Conservation (phyloP, 1,140 invertebrate genomes). For the Hyposmocoma kahamanoa region DNA sequence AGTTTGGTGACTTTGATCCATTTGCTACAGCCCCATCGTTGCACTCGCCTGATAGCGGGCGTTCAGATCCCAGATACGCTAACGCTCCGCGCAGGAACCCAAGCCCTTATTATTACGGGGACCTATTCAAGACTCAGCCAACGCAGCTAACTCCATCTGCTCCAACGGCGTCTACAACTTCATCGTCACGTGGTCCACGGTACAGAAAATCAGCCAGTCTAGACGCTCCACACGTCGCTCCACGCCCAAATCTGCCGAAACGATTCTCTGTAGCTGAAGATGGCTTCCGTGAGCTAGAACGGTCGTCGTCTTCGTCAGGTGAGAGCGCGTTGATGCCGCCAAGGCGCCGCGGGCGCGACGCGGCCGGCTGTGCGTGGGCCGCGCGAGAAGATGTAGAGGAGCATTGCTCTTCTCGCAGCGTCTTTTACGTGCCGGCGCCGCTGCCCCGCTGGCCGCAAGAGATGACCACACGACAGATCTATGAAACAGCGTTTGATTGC, state of each 20-base stretch:
- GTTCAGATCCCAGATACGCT: conserved; percentile 70
- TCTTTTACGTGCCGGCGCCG: conserved; percentile 77
- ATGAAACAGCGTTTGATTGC: conserved; percentile 92
- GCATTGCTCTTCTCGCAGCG: conserved; percentile 75
- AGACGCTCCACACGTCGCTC: conserved; percentile 77
- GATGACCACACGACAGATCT: conserved; percentile 80
- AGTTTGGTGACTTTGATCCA: conserved; percentile 65
- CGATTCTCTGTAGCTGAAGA: conserved; percentile 80
- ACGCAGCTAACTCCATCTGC: conserved; percentile 40
- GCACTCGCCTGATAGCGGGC: conserved; percentile 63
- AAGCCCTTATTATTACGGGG: conserved; percentile 86
- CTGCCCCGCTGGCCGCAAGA: conserved; percentile 79
- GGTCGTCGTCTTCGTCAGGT: conserved; percentile 67
- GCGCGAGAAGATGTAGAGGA: conserved; percentile 78
- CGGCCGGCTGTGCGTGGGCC: conserved; percentile 79
- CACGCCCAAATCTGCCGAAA: conserved; percentile 70
- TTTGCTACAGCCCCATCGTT: conserved; percentile 61
- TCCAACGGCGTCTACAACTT: conserved; percentile 52
- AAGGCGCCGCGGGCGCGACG: conserved; percentile 75
- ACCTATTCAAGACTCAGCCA: conserved; percentile 77
- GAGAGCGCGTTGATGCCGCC: conserved; percentile 76
- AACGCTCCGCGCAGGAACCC: conserved; percentile 78
- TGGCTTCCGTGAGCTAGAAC: conserved; percentile 73
- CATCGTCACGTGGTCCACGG: conserved; percentile 55
- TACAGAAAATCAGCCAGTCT: conserved; percentile 79